These are phyloP conservation scores for Pachymerium ferrugineum DNA, from an alignment of 2,888 invertebrate species.

Conservation along the genomic window DNA sequence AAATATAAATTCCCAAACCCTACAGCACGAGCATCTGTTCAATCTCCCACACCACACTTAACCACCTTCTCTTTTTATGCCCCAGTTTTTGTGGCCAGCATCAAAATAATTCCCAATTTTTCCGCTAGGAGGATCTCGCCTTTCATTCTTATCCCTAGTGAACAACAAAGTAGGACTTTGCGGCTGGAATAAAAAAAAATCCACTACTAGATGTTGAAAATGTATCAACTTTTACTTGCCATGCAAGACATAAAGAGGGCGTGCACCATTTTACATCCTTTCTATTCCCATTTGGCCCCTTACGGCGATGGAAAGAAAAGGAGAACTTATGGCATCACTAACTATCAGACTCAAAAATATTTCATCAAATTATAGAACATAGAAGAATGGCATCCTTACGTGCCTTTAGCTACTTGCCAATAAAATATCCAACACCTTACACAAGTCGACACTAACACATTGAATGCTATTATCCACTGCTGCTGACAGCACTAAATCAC, in stretches of 20 bases:
- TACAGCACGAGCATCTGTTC: background rate
- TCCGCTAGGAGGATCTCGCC: background rate
- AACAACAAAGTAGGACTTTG: background rate
- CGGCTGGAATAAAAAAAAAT: background rate
- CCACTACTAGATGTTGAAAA: background rate
- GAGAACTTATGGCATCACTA: background rate
- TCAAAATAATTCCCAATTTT: background rate
- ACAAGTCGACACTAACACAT: conserved; percentile 21
- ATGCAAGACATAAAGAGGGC: background rate
- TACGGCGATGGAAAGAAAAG: background rate
- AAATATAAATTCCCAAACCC: background rate
- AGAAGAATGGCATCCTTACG: background rate
- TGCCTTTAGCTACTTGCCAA: background rate
- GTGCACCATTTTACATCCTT: background rate
- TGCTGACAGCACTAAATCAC: conserved; percentile 15
- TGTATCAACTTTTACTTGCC: background rate
- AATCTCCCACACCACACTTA: background rate
- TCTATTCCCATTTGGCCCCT: background rate
- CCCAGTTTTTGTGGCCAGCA: background rate
- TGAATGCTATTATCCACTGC: conserved; percentile 3
- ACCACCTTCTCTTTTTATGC: background rate
- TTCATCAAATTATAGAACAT: background rate
- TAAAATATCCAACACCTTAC: background rate
- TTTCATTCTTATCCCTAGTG: too few species aligned
- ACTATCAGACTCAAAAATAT: conserved; percentile 1